Conservation (phyloP, 2,888 invertebrate genomes). For the Camptogramma bilineatum region DNA sequence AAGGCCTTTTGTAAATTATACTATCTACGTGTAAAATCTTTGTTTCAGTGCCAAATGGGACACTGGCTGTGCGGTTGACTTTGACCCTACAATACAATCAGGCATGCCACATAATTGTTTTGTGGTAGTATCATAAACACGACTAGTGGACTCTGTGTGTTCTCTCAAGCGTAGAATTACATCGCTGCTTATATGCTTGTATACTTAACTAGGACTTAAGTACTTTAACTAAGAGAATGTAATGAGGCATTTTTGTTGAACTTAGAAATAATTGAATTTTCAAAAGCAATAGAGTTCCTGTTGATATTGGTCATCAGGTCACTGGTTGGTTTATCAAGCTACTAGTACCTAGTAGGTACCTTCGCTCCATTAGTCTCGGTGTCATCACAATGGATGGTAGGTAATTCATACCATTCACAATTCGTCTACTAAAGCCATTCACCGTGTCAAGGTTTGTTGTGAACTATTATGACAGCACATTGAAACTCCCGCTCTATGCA, state of each 20-base stretch:
- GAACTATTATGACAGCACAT: slow-evolving; percentile 24
- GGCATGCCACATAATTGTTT: slow-evolving; percentile 17
- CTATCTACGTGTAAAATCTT: not conserved
- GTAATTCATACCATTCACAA: slow-evolving; percentile 34
- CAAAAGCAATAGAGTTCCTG: not conserved
- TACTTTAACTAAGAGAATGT: not conserved
- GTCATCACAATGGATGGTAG: slow-evolving; percentile 28
- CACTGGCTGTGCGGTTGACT: slow-evolving; percentile 9
- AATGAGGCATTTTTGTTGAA: not conserved
- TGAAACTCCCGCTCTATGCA: slow-evolving; percentile 5
- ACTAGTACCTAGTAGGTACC: too few relatives aligned
- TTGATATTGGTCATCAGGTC: slow-evolving; percentile 7
- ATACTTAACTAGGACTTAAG: not conserved
- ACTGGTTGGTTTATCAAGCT: slow-evolving; percentile 4
- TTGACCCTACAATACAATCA: slow-evolving; percentile 8
- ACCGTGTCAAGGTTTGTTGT: slow-evolving; percentile 37
- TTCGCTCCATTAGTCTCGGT: slow-evolving; percentile 22
- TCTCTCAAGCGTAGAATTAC: slow-evolving; percentile 11
- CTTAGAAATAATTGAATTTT: not conserved
- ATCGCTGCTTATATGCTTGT: not conserved
- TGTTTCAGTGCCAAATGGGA: slow-evolving; percentile 13
- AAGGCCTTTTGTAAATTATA: not conserved
- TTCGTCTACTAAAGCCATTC: slow-evolving; percentile 30
- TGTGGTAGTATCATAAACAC: slow-evolving; percentile 8
- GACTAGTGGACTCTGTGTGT: slow-evolving; percentile 7